Conservation (phyloP, 2,797 vertebrate species). For the Spinibarbus caldwelli region DNA sequence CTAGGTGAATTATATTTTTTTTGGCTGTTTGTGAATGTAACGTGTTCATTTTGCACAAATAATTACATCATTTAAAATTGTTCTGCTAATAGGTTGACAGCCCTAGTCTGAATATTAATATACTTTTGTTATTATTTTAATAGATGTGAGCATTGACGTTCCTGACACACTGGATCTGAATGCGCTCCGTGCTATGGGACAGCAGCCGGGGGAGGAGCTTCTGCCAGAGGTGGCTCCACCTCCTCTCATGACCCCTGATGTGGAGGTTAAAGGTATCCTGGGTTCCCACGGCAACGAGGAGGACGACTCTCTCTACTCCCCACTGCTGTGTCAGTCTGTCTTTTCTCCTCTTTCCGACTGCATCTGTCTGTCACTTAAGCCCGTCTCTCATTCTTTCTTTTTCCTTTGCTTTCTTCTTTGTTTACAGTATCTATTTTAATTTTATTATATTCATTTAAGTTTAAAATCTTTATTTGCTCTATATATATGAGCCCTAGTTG, state of each 20-base stretch:
- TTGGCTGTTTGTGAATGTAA: not conserved
- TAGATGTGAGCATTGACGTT: conserved; percentile 98
- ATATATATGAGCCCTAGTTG: not conserved
- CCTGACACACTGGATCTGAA: conserved; percentile 95
- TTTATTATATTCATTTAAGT: not conserved
- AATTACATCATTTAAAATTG: not conserved
- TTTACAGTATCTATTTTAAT: conserved; percentile 21
- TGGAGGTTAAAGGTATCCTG: conserved; percentile 99
- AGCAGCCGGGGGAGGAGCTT: conserved; percentile 96
- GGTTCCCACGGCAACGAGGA: conserved; percentile 99
- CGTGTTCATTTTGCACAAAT: not conserved
- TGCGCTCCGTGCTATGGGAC: conserved; percentile 85
- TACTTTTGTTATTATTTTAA: not conserved
- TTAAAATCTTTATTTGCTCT: not conserved
- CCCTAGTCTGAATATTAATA: not conserved
- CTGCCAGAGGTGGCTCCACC: conserved; percentile 97
- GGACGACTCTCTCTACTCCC: conserved; percentile 99
- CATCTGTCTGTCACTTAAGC: conserved; percentile 24
- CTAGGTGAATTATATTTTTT: conserved; percentile 80
- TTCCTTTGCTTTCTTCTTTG: conserved; percentile 56
- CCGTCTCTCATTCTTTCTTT: conserved; percentile 54
- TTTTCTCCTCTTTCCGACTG: conserved; percentile 67
- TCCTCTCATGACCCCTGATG: conserved; percentile 96
- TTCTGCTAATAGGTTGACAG: not conserved
- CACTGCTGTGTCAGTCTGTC: conserved; percentile 98